Percentiles rank a stretch among this genome's conserved stretches.
Evolutionary conservation across 37 sponge, comb jelly and placozoan genomes (phyloP).

Genomic region (Theonella swinhoei): DNA sequence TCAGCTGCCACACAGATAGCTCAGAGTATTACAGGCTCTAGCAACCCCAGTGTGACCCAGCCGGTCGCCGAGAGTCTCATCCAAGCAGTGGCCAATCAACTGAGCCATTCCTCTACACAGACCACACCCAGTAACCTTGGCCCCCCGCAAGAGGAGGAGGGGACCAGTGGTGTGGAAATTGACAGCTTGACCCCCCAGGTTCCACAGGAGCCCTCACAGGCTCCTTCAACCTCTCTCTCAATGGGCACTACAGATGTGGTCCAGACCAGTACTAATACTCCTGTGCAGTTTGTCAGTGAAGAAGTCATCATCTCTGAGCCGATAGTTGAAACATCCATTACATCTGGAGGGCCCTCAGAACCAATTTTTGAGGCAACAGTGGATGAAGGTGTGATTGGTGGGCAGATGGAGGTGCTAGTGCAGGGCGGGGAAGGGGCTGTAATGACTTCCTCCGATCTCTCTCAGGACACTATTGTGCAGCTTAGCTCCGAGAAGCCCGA

Average conservation of each 20-base stretch:
- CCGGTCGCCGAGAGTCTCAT: not conserved
- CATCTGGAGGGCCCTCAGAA: not conserved
- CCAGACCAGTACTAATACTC: not conserved
- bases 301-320: constrained; percentile 59
- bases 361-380: not conserved
- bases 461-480: constrained; percentile 7
- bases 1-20: not conserved
- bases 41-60: not conserved
- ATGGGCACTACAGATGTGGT: not conserved
- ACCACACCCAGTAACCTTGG: too few species aligned
- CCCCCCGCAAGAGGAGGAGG: too few species aligned
- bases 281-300: constrained; percentile 22
- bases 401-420: constrained; percentile 35
- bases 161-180: not conserved
- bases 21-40: not conserved
- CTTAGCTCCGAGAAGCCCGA: not conserved
- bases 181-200: not conserved
- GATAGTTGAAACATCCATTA: constrained; percentile 2
- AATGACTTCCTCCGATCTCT: not conserved
- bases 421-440: constrained; percentile 1
- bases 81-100: not conserved
- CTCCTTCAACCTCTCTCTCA: not conserved
- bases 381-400: not conserved
- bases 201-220: not conserved
- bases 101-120: not conserved